A percentile compares a stretch with the other conserved stretches of the same genome.
These are phyloP conservation scores for Nomada hirtipes DNA, from an alignment of 2,888 invertebrate species.

Conservation along the genomic window DNA sequence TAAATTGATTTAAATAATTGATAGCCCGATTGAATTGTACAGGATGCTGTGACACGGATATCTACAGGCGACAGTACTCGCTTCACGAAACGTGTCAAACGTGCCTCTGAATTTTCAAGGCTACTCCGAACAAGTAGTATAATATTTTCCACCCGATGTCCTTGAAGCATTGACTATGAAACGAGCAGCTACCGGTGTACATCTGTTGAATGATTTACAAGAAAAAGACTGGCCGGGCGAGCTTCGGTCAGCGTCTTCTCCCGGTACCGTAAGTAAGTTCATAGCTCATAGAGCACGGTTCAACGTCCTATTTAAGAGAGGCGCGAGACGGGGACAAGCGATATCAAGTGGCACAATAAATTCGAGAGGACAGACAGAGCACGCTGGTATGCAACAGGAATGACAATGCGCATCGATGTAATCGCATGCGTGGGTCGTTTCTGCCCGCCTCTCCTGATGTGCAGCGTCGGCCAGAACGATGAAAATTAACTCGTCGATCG, in stretches of 20 bases:
- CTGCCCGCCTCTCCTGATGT: conserved; percentile 2
- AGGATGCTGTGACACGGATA: no score
- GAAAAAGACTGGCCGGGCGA: conserved; percentile 12
- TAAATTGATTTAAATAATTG: no score
- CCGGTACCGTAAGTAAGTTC: conserved; percentile 66
- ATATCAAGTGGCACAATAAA: conserved; percentile 70
- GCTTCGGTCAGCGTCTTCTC: conserved; percentile 30
- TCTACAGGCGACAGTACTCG: no score
- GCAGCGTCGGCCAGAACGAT: not conserved
- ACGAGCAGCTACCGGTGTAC: conserved; percentile 3
- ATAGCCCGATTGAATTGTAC: no score
- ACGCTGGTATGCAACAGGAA: conserved; percentile 62
- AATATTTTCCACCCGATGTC: no score
- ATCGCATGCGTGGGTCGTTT: conserved; percentile 57
- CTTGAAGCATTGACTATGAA: no score
- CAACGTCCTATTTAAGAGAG: conserved; percentile 72
- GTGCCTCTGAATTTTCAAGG: no score
- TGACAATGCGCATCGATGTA: conserved; percentile 66
- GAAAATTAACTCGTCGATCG: conserved; percentile 36
- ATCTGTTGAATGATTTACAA: conserved; percentile 10
- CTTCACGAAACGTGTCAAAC: no score
- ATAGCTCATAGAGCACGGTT: conserved; percentile 73
- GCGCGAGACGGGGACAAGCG: conserved; percentile 42
- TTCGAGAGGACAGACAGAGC: conserved; percentile 55
- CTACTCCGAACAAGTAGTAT: no score